These are phyloP conservation scores for Megalurothrips usitatus DNA, from an alignment of 2,888 invertebrate genomes.

Conservation along the genomic window DNA sequence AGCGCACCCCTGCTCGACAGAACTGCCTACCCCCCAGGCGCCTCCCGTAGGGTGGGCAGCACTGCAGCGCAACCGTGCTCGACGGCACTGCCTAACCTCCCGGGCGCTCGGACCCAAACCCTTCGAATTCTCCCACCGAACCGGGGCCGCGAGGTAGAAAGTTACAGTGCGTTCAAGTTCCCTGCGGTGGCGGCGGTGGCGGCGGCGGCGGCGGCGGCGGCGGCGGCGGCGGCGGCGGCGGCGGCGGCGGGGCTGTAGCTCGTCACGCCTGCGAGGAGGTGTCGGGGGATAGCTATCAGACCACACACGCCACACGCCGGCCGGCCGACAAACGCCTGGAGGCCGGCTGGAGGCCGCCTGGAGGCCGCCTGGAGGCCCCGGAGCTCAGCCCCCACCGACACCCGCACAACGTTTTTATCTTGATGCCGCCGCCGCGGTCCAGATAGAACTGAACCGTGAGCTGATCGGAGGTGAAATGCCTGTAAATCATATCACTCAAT, in stretches of 20 bases:
- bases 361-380: neutral
- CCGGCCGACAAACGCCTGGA: neutral
- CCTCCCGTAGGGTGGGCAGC: too few species aligned
- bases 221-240: neutral
- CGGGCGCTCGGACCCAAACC: too few species aligned
- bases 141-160: neutral
- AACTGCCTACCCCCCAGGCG: too few species aligned
- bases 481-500: slow-evolving; percentile 27
- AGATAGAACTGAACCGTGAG: slow-evolving; percentile 7
- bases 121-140: neutral
- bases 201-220: neutral
- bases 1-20: too few species aligned
- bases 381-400: neutral
- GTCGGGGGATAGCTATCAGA: slow-evolving; percentile 1
- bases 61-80: too few species aligned
- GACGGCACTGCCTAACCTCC: too few species aligned
- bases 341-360: neutral
- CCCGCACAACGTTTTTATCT: neutral
- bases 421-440: neutral
- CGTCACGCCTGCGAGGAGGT: neutral
- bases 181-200: neutral
- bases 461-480: slow-evolving; percentile 24
- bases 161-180: slow-evolving; percentile 11
- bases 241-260: neutral
- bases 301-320: neutral